phyloP scores from a whole-genome alignment of 2,888 invertebrate species.

The Catocala nupta region DNA sequence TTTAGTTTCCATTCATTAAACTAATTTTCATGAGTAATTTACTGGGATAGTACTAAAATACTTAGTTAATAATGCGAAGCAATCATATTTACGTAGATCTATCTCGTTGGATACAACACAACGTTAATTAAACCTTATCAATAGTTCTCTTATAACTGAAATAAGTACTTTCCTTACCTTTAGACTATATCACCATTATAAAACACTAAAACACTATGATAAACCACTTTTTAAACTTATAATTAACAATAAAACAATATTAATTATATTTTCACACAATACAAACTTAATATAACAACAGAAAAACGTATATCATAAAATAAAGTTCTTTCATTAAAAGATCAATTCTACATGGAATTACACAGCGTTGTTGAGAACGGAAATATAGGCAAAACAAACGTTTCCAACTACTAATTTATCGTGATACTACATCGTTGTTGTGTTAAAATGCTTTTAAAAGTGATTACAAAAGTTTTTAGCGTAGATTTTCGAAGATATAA shows the following conservation, averaged over 20 bases:
- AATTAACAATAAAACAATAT: constrained; percentile 51
- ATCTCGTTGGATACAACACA: constrained; percentile 32
- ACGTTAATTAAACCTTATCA: constrained; percentile 46
- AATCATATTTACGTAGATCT: constrained; percentile 22
- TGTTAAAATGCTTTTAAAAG: constrained; percentile 75
- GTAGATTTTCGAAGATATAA: constrained; percentile 85
- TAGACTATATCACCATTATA: constrained; percentile 63
- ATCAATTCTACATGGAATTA: constrained; percentile 59
- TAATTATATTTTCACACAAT: constrained; percentile 51
- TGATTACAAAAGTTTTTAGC: constrained; percentile 83
- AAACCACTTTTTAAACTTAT: constrained; percentile 54
- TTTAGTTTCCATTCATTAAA: background rate
- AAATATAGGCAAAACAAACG: constrained; percentile 71
- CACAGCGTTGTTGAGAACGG: constrained; percentile 57
- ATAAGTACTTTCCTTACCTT: constrained; percentile 59
- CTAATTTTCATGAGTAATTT: background rate
- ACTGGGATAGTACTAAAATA: background rate
- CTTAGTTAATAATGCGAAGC: constrained; percentile 11
- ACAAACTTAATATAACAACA: constrained; percentile 57
- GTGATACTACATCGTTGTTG: constrained; percentile 79
- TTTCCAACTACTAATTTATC: constrained; percentile 69
- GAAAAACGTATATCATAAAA: constrained; percentile 50
- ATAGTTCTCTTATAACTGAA: constrained; percentile 15
- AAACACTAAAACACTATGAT: constrained; percentile 42
- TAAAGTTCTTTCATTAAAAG: constrained; percentile 42